These are phyloP conservation scores for Origma solitaria DNA, from an alignment of 2,113 vertebrate genomes.

Conservation along the genomic window DNA sequence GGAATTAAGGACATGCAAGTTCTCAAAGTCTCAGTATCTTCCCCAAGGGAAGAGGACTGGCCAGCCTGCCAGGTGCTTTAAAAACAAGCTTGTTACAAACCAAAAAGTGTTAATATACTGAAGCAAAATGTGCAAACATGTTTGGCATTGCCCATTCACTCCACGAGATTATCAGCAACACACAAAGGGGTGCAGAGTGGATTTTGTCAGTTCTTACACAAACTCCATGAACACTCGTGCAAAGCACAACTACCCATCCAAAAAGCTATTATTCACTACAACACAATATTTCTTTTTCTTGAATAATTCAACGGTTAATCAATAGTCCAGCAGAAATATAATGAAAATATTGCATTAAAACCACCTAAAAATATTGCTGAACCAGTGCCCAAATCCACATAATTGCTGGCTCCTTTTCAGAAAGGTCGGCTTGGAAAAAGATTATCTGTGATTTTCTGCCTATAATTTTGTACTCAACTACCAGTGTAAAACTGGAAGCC, in stretches of 20 bases:
- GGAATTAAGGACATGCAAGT: not conserved
- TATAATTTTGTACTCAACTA: not conserved
- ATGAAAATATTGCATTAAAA: constrained; percentile 38
- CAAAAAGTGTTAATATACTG: not conserved
- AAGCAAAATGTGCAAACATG: not conserved
- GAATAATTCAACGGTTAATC: constrained; percentile 15
- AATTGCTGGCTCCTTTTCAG: constrained; percentile 36
- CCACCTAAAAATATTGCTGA: constrained; percentile 39
- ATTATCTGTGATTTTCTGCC: constrained; percentile 27
- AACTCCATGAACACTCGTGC: not conserved
- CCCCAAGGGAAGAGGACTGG: not conserved
- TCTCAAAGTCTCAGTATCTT: not conserved
- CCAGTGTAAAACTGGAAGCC: constrained; percentile 1
- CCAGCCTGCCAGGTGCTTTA: not conserved
- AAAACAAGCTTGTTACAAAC: not conserved
- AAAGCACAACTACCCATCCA: not conserved
- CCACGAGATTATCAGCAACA: not conserved
- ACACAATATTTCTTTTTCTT: not conserved
- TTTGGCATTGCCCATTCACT: not conserved
- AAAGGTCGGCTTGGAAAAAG: constrained; percentile 20
- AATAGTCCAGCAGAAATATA: constrained; percentile 11
- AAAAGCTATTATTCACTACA: not conserved
- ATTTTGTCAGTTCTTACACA: not conserved
- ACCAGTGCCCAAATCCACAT: not conserved
- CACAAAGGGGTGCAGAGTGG: not conserved